Evolutionary conservation across 2,888 invertebrate genomes (phyloP), one percentile per base, ranked within the genome.

Genomic region (Andrena bucephala): DNA sequence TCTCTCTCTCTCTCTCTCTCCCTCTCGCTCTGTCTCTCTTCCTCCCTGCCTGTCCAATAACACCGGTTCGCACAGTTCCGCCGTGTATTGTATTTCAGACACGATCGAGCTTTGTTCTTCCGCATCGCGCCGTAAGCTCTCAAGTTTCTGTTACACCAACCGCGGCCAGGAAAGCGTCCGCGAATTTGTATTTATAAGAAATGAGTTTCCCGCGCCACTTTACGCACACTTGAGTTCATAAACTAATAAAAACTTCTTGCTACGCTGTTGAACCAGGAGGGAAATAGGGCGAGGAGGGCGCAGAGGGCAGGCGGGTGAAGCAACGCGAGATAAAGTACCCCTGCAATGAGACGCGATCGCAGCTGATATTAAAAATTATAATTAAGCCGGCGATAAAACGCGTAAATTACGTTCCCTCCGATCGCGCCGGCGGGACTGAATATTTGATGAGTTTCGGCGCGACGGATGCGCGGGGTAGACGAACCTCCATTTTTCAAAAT

Each of bases 331-430:
- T 80, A 52, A 80, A 70, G 52, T 65, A 27, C 33, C 29, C 27
- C 5, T 1, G 65, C 57, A 36, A 70, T 13, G 71, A 65, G 50
- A 60, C 20, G 20, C 60, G 80, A 81, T 70, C 33, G 36, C 10
- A 20, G 66, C 36, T 31, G 60, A 72, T 80, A 80, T 71, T 71
- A 72, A 81, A 81, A 81, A 81, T 81, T 57, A 63, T 81, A 81
- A 81, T 81, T 57, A 80, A 80, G 65, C 31, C 13, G 10, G 27
- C 52, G 66, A 67, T 72, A 52, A 71, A 54, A 72, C 24, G 20
- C 66, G 67, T 48, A 54, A 81, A 67, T 72, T 62, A 72, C 81
- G 54, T 72, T 33, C 5, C 2, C 29, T 10, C 2, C 33, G 8
- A 33, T 50, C 27, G 65, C n/a, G 8, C n/a, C 5, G 10, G 2